phyloP scores from a whole-genome alignment of 2,113 vertebrate genomes.

The Trichechus manatus region DNA sequence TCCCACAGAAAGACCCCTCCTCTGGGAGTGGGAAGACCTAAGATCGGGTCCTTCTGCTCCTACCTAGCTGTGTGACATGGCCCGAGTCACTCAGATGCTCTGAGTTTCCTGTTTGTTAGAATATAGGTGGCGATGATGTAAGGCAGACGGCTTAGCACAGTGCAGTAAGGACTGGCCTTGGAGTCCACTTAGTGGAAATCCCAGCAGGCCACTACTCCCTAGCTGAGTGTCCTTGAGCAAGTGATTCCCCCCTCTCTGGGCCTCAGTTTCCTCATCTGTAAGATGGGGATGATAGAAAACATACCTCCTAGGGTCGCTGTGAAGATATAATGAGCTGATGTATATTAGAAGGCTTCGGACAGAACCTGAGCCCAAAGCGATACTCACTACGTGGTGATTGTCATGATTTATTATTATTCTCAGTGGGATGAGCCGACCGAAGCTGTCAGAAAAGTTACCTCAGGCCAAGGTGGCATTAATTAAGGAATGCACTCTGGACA shows the following conservation, averaged over 20 bases:
- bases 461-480: background rate
- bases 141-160: background rate
- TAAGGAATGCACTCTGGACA: background rate
- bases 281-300: background rate
- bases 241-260: background rate
- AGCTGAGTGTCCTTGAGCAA: background rate
- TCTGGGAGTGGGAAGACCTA: background rate
- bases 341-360: background rate
- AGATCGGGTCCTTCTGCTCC: too few relatives aligned
- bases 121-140: accelerated
- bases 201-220: too few relatives aligned
- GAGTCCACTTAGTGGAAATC: accelerated
- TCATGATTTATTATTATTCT: background rate
- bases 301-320: background rate
- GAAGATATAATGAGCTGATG: background rate
- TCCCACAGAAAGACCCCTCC: background rate
- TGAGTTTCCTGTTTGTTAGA: background rate
- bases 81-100: background rate
- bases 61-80: background rate
- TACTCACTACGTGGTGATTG: accelerated
- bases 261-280: background rate
- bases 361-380: background rate
- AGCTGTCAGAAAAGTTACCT: background rate
- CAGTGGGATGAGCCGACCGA: background rate
- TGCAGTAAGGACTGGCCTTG: accelerated